A percentile compares a stretch with the other conserved stretches of the same genome.
phyloP scores from a whole-genome alignment of 2,113 vertebrate species.

The Beaufortia kweichowensis region DNA sequence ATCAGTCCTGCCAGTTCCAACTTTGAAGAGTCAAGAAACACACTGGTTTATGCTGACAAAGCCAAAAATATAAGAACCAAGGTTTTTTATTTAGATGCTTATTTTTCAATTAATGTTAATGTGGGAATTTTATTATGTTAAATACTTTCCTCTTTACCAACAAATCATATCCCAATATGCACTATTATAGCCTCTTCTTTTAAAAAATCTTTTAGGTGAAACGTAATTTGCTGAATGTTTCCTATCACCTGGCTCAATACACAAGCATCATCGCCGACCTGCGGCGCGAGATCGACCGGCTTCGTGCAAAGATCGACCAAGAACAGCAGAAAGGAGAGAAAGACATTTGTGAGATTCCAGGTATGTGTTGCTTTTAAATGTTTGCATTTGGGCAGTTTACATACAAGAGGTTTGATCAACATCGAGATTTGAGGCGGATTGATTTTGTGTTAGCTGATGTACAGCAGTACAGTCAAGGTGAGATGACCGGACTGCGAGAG shows the following conservation, averaged over 20 bases:
- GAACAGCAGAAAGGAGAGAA: conserved; percentile 66
- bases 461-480: conserved; percentile 73
- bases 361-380: conserved; percentile 42
- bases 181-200: background rate
- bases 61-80: conserved; percentile 87
- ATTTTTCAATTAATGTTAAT: too few relatives aligned
- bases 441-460: conserved; percentile 77
- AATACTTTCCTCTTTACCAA: too few relatives aligned
- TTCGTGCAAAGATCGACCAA: conserved; percentile 81
- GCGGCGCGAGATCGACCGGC: conserved; percentile 80
- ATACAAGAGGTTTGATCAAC: too few relatives aligned
- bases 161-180: too few relatives aligned
- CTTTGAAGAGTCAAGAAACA: conserved; percentile 90
- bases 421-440: background rate
- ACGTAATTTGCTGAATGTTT: conserved; percentile 83
- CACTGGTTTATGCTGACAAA: conserved; percentile 85
- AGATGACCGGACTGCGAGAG: conserved; percentile 80
- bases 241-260: conserved; percentile 89
- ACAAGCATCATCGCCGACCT: conserved; percentile 86
- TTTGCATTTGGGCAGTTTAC: background rate
- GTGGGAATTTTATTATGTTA: too few relatives aligned
- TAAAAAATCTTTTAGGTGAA: conserved; percentile 76
- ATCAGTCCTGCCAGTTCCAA: conserved; percentile 88
- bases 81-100: too few relatives aligned
- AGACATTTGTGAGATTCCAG: conserved; percentile 79